Conservation (phyloP, 2,113 vertebrate species). For the Brachionichthys hirsutus region DNA sequence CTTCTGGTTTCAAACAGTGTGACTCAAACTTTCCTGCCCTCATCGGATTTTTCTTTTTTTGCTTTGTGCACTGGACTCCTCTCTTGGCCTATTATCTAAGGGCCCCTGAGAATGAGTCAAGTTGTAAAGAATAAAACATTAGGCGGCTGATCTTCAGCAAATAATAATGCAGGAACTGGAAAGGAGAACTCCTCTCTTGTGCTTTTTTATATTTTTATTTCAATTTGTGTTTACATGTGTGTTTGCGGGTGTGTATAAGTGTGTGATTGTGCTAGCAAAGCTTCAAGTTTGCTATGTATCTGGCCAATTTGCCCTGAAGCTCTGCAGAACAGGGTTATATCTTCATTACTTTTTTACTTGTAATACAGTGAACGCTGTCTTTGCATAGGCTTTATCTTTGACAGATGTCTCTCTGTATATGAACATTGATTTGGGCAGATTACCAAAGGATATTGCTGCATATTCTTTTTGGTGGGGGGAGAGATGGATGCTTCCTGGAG, state of each 20-base stretch:
- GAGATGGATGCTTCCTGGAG: background rate
- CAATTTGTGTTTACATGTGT: background rate
- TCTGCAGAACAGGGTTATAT: no score
- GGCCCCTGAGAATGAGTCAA: no score
- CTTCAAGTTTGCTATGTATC: no score
- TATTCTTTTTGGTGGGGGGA: background rate
- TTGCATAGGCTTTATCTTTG: constrained; percentile 51
- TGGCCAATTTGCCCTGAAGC: no score
- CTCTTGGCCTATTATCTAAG: no score
- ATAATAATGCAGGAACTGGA: no score
- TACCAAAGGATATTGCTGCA: constrained; percentile 22
- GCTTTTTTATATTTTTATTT: constrained; percentile 11
- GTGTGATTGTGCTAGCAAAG: background rate
- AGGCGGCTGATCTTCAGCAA: no score
- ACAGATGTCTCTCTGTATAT: constrained; percentile 59
- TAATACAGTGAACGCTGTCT: constrained; percentile 41
- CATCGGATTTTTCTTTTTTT: no score
- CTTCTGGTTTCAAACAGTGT: no score
- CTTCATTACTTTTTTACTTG: constrained; percentile 36
- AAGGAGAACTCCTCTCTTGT: constrained; percentile 28
- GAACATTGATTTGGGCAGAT: constrained; percentile 49
- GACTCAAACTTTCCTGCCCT: no score
- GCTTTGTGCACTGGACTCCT: no score
- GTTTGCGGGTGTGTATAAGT: constrained; percentile 23
- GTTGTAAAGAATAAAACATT: no score